Evolutionary conservation across 92 coral and sea anemone species (phyloP), one percentile per base, ranked within the genome.

Genomic region (Blastomussa wellsi): DNA sequence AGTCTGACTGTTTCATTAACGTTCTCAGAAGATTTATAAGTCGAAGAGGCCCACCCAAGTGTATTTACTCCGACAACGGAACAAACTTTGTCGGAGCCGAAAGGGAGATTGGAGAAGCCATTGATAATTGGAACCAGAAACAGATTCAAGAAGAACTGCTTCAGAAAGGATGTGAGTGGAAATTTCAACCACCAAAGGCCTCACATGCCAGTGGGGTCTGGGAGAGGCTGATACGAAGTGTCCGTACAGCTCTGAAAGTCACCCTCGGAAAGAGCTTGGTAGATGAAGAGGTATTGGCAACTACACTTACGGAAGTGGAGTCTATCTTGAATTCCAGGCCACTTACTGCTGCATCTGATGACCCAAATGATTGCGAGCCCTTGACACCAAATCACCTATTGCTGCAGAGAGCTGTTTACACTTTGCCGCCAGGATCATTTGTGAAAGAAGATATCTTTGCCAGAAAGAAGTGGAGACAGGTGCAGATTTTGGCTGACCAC

Each of bases 321-420:
- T 44, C 86, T 2, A 76, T 91, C 28, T 60, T 82, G n/a, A 89
- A 92, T 67, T 86, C 90, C 4, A 79, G 92, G 64, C 92, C 90
- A 2, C 70, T 92, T 41, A 81, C 88, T 55, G 65, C 92, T 33
- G 88, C 80, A 15, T 86, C 90, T 53, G 90, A 86, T 83, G 86
- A 89, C 44, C 92, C 89, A 4, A 80, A 76, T 35, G 93, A 90
- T 68, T 57, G 66, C 38, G 87, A 89, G 28, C 89, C 89, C 3
- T 39, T 92, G 22, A 92, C 95, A 2, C 89, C 95, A 0, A 92
- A 80, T 31, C 95, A 86, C 82, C 66, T 92, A 28, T 64, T 92
- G 84, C 52, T 88, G 60, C 88, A 85, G 60, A 53, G 87, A 62
- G 83, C 82, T 17, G 53, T 81, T 57, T 42, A 47, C 57, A 72